Conservation (phyloP, 2,888 invertebrate species). For the Eupelmus urozonus region DNA sequence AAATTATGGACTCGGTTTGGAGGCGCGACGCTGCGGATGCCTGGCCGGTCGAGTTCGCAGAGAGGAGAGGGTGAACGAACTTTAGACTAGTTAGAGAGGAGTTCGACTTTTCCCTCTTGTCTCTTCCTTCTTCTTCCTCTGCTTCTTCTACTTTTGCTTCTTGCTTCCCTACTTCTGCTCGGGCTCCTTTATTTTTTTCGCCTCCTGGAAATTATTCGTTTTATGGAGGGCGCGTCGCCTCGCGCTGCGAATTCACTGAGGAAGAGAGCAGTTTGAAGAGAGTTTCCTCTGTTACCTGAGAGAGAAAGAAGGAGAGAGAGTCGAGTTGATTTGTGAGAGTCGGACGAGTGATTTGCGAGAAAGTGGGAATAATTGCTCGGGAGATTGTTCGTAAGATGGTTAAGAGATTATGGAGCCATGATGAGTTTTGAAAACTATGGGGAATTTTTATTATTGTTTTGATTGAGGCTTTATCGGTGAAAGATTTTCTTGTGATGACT, state of each 20-base stretch:
- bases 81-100: conserved; percentile 25
- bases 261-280: neutral
- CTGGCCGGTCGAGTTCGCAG: conserved; percentile 12
- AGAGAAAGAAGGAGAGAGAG: no score
- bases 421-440: no score
- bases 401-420: no score
- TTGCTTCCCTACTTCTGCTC: neutral
- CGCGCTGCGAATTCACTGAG: neutral
- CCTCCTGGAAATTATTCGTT: conserved; percentile 24
- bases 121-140: conserved; percentile 17
- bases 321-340: no score
- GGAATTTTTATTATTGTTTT: no score
- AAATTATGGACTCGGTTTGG: no score
- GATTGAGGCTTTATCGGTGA: no score
- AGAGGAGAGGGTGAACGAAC: conserved; percentile 50
- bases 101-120: conserved; percentile 51
- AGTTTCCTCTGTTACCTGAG: neutral
- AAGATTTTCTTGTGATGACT: no score
- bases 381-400: no score
- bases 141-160: neutral
- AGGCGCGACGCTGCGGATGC: no score
- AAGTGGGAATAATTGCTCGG: no score
- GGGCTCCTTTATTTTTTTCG: neutral
- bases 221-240: neutral
- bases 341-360: no score